Conservation (phyloP, 2,113 vertebrate species). For the Elaphurus davidianus region DNA sequence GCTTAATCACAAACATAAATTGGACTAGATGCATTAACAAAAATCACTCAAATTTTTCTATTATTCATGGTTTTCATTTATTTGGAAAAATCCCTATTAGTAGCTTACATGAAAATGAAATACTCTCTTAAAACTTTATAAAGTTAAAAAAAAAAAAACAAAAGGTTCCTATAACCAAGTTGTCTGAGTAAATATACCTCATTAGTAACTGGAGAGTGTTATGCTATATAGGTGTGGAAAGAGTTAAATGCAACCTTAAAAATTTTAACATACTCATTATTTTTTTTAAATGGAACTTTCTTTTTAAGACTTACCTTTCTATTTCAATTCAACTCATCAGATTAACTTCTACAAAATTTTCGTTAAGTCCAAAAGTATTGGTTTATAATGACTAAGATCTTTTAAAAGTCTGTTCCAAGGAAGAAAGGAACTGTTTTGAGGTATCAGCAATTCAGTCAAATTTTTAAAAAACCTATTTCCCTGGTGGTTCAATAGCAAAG, state of each 20-base stretch:
- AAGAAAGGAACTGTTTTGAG: not conserved
- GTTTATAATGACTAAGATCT: not conserved
- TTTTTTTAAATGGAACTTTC: not conserved
- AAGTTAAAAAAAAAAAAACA: not conserved
- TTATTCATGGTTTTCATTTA: not conserved
- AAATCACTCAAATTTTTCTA: not conserved
- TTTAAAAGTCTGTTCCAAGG: not conserved
- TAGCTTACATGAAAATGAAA: not conserved
- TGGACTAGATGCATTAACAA: not conserved
- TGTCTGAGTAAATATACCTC: not conserved
- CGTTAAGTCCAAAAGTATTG: not conserved
- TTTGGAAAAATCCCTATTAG: not conserved
- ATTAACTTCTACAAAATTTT: not conserved
- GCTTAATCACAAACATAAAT: conserved; percentile 16
- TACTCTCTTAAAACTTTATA: not conserved
- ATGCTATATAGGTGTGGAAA: not conserved
- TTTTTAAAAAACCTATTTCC: not conserved
- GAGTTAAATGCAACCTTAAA: not conserved
- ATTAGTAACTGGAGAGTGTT: not conserved
- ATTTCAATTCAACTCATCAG: not conserved
- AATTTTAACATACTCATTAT: not conserved
- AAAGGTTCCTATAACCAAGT: not conserved
- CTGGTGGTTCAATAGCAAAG: not conserved
- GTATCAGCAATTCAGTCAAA: not conserved
- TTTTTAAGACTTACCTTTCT: not conserved